These are phyloP conservation scores for Enteromius viviparus DNA, from an alignment of 2,797 vertebrate genomes.

Conservation along the genomic window DNA sequence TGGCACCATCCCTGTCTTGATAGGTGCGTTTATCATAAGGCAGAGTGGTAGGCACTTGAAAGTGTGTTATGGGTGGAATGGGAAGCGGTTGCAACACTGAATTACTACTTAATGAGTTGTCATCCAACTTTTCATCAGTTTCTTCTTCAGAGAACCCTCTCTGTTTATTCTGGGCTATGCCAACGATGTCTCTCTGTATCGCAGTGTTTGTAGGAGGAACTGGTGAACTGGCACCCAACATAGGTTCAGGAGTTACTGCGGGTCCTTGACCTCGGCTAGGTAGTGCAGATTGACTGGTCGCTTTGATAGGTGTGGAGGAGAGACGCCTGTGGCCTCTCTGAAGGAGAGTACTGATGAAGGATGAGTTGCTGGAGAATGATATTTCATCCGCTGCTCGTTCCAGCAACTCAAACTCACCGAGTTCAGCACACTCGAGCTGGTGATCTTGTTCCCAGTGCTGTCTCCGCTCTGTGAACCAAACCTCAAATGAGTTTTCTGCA, in stretches of 20 bases:
- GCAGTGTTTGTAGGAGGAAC: background rate
- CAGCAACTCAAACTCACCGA: constrained; percentile 95
- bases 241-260: background rate
- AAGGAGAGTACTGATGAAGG: constrained; percentile 80
- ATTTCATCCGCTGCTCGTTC: constrained; percentile 95
- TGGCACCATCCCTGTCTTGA: constrained; percentile 68
- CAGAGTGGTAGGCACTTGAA: constrained; percentile 61
- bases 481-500: constrained; percentile 80
- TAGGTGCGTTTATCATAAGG: constrained; percentile 77
- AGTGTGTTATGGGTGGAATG: constrained; percentile 56
- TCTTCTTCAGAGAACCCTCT: constrained; percentile 30
- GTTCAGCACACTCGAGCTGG: constrained; percentile 82
- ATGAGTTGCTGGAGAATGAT: constrained; percentile 96
- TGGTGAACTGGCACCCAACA: background rate
- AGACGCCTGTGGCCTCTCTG: constrained; percentile 71
- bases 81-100: constrained; percentile 59
- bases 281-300: constrained; percentile 55
- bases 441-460: constrained; percentile 82
- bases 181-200: background rate
- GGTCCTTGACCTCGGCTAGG: constrained; percentile 48
- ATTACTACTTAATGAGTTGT: constrained; percentile 40
- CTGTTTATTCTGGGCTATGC: background rate
- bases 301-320: constrained; percentile 94
- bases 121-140: constrained; percentile 26
- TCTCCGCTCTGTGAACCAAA: constrained; percentile 86